phyloP scores from a whole-genome alignment of 2,113 vertebrate genomes.

The Rissa tridactyla region DNA sequence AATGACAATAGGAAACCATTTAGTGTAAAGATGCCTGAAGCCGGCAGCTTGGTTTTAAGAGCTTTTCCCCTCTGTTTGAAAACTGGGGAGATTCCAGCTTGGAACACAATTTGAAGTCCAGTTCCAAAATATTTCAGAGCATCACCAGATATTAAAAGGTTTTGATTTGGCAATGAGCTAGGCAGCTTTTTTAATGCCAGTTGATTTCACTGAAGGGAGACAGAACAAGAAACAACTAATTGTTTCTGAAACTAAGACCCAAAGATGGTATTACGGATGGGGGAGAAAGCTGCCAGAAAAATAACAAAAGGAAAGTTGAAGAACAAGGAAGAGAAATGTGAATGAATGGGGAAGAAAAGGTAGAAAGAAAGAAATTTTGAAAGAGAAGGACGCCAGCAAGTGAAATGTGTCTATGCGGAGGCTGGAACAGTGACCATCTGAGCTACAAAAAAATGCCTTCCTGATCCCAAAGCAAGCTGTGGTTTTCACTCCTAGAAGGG shows the following conservation, averaged over 20 bases:
- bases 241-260: neutral
- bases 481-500: neutral
- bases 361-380: neutral
- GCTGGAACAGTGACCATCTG: neutral
- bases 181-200: neutral
- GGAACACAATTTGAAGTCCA: neutral
- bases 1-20: neutral
- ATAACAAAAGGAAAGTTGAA: neutral
- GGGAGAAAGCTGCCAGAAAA: neutral
- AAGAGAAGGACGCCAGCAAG: neutral
- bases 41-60: constrained; percentile 15
- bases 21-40: neutral
- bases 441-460: neutral
- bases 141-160: constrained; percentile 47
- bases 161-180: constrained; percentile 15
- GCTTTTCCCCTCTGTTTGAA: neutral
- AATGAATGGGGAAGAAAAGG: neutral
- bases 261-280: neutral
- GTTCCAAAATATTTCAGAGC: constrained; percentile 25
- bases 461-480: neutral
- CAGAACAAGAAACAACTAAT: constrained; percentile 9
- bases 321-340: neutral
- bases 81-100: constrained; percentile 37
- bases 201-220: constrained; percentile 33
- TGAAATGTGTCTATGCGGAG: neutral